Base-by-base conservation (phyloP, 2,888 invertebrate species). In the Zaprionus obscuricornis region DNA sequence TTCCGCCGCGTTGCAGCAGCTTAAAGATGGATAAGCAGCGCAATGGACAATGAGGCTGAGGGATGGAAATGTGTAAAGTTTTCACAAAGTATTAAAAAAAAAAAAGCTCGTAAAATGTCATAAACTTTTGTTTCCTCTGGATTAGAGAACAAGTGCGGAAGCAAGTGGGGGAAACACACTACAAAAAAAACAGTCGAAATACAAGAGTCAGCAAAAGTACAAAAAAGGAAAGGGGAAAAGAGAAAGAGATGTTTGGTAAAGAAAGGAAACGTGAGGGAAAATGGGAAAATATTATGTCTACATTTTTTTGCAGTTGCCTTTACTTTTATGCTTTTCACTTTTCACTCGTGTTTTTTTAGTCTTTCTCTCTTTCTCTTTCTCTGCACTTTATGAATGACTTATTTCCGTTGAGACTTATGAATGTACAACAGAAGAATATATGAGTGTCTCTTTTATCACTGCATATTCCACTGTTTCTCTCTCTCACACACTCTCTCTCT, bases 41-140 rank as follows among this genome's bases (percentile, higher is more conserved):
- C 29, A 22, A 20, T 10, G 2, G n/a, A 11, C 24, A 26, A 36
- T 6, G 11, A 20, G 11, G 3, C 14, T 17, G 27, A 67, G 46
- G 55, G 50, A 47, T 47, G 68, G 55, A 40, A 63, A 73, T 69
- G 64, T 57, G 65, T 66, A 76, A 79, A 85, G 73, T 85, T 85
- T 87, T 76, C 66, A 71, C 76, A 85, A 83, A 87, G 84, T 85
- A 85, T 82, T 82, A 77, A 74, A 54, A 31, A 31, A 3, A 29
- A 29, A 69, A 74, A 77, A 60, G 62, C 74, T 77, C 76, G 78
- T 77, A 77, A 77, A 77, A 82, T 74, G 76, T 70, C 77, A 77
- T 77, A 82, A 76, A 82, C 66, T 77, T 74, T 76, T 77, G 78
- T 77, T 77, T 77, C 57, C 59, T 60, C 58, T 58, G 75, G 82